Percentiles rank a stretch among this genome's conserved stretches.
Evolutionary conservation across 2,888 invertebrate genomes (phyloP).

Genomic region (Dynastes tityus): DNA sequence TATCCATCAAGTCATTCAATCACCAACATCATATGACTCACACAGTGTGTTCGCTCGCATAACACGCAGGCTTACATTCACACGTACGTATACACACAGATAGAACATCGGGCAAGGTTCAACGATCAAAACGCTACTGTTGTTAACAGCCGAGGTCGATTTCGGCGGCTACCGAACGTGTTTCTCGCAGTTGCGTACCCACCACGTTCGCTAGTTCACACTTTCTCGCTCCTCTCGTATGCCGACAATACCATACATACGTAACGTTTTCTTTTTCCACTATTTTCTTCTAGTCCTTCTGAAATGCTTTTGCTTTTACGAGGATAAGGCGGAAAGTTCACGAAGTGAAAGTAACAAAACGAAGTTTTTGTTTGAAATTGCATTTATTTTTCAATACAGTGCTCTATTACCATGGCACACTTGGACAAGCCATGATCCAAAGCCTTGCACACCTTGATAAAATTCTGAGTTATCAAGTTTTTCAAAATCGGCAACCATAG

Average conservation of each 20-base stretch:
- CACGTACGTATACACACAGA: slow-evolving; percentile 3
- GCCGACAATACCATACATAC: slow-evolving; percentile 38
- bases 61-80: not conserved
- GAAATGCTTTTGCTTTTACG: too few species aligned
- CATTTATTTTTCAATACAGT: not conserved
- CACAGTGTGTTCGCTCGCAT: slow-evolving; percentile 44
- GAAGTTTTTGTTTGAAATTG: too few species aligned
- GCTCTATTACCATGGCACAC: too few species aligned
- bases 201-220: slow-evolving; percentile 55
- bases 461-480: too few species aligned
- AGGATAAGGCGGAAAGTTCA: too few species aligned
- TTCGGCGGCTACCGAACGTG: slow-evolving; percentile 49
- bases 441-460: too few species aligned
- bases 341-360: too few species aligned
- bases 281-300: slow-evolving; percentile 11
- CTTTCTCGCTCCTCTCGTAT: slow-evolving; percentile 47
- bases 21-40: slow-evolving; percentile 68
- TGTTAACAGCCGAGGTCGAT: slow-evolving; percentile 55
- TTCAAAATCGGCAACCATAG: too few species aligned
- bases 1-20: slow-evolving; percentile 71
- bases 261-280: slow-evolving; percentile 27
- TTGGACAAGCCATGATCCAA: too few species aligned
- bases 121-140: slow-evolving; percentile 60
- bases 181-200: slow-evolving; percentile 53
- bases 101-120: slow-evolving; percentile 58